phyloP scores from a whole-genome alignment of 2,113 vertebrate genomes.

The Cololabis saira region DNA sequence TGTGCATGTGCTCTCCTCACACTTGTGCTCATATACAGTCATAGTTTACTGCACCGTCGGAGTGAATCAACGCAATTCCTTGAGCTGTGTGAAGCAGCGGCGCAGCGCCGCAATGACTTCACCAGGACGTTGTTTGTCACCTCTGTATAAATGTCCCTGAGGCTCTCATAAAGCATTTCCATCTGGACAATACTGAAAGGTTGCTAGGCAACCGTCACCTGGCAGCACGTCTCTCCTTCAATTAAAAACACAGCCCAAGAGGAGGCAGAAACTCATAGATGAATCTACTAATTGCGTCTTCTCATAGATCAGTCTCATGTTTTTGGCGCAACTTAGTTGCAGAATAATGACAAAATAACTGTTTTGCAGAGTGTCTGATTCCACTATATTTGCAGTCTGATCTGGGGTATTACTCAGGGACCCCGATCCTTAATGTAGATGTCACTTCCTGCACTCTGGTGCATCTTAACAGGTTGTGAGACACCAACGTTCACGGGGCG shows the following conservation, averaged over 20 bases:
- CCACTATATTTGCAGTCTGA: not conserved
- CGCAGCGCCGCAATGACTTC: conserved; percentile 6
- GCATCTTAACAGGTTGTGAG: too few species aligned
- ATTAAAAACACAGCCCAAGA: conserved; percentile 48
- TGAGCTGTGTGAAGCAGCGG: conserved; percentile 2
- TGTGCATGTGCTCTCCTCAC: too few species aligned
- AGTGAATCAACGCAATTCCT: too few species aligned
- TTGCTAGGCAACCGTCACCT: conserved; percentile 79
- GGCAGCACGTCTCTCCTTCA: conserved; percentile 53
- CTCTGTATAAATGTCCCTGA: conserved; percentile 45
- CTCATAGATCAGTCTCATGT: conserved; percentile 7
- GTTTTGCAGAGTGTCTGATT: too few species aligned
- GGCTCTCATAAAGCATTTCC: conserved; percentile 34
- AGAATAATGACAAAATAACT: not conserved
- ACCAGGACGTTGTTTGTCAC: conserved; percentile 37
- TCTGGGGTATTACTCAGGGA: not conserved
- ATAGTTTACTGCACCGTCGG: too few species aligned
- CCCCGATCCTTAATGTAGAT: too few species aligned
- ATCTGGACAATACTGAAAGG: conserved; percentile 49
- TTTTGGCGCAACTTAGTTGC: not conserved
- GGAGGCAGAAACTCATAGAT: conserved; percentile 42
- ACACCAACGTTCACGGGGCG: too few species aligned
- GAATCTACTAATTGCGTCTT: conserved; percentile 53
- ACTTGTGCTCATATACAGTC: too few species aligned
- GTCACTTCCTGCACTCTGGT: too few species aligned